Conservation (phyloP, 2,797 vertebrate genomes). For the Dendrocincla tyrannina region DNA sequence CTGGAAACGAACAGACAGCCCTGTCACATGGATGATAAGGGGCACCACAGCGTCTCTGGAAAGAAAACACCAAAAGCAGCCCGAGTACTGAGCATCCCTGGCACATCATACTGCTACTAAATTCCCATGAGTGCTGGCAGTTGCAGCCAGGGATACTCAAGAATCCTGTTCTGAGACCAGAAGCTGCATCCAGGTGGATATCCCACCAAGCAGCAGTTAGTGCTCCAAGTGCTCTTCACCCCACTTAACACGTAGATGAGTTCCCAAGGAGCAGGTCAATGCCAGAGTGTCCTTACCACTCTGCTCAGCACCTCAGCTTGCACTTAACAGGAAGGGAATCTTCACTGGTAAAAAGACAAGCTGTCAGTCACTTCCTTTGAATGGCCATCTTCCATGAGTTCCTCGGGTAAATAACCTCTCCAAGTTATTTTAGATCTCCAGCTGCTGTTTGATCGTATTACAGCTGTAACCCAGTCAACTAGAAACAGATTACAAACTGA, state of each 20-base stretch:
- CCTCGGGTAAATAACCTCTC: neutral
- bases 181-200: neutral
- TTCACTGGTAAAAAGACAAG: neutral
- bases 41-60: neutral
- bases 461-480: constrained; percentile 56
- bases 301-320: neutral
- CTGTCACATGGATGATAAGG: rapidly evolving
- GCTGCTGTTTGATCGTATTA: constrained; percentile 53
- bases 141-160: neutral
- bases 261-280: neutral
- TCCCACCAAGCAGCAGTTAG: neutral
- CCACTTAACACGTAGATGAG: rapidly evolving
- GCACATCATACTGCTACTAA: neutral
- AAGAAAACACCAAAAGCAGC: neutral
- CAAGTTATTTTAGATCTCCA: constrained; percentile 43
- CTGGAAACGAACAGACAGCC: neutral
- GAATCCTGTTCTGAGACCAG: neutral
- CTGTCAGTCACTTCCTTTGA: neutral
- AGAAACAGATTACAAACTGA: constrained; percentile 32
- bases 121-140: rapidly evolving
- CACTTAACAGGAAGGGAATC: neutral
- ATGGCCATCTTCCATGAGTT: neutral
- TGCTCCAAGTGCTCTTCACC: neutral
- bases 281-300: neutral
- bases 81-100: neutral